Base-by-base conservation (phyloP, 2,113 vertebrate genomes). In the Phyllostomus discolor region DNA sequence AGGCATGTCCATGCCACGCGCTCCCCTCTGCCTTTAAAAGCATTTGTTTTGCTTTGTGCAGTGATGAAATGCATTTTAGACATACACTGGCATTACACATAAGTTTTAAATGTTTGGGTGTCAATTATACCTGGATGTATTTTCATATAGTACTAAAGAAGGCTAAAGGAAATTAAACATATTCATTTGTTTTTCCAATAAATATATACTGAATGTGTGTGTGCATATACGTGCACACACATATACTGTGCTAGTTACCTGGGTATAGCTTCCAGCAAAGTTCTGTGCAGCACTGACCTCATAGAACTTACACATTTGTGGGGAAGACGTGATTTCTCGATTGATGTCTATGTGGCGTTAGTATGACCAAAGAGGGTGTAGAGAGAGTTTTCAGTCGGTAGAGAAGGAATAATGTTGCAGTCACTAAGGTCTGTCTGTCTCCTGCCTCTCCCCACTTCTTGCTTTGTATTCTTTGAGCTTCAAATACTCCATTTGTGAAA, bases 1-100 rank as follows among this genome's bases (percentile, higher is more conserved):
- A 31, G 86, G 59, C 16, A 20, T 75, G 50, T 80, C 46, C n/a
- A 72, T 76, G 94, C 90, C 64, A 54, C 0, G 1, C 0, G 10
- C n/a, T 85, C 2, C 33, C 52, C 17, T n/a, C 70, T 10, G 81
- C 78, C 75, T 97, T 95, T 89, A 48, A 67, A 96, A 19, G 81
- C 26, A 28, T 72, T 76, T 87, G 69, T 22, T 80, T 88, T 76
- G 24, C 69, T 86, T 50, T 26, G 17, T 31, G 41, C 0, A 0
- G 12, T 10, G 67, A 62, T 69, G n/a, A 75, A 67, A 66, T 66
- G 16, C 5, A 50, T 52, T 31, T 84, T 10, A 88, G 85, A 46
- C 38, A 14, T 24, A 16, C 7, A 66, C 31, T 6, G 2, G 62
- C 31, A 54, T 17, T 79, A 31, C 35, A 7, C 31, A 66, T 50